Conservation (phyloP, 2,888 invertebrate species). For the Sarcophaga subvicina region DNA sequence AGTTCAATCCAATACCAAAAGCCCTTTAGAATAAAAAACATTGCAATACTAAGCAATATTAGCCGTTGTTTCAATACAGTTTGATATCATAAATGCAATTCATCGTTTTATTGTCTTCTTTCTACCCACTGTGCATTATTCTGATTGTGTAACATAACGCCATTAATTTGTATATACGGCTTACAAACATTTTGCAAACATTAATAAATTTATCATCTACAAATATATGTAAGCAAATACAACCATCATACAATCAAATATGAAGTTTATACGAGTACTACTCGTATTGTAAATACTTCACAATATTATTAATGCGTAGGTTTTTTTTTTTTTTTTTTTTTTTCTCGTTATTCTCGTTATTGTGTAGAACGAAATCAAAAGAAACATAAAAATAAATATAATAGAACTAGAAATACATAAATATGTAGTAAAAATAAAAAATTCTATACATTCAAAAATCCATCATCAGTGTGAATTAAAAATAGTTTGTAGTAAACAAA, state of each 20-base stretch:
- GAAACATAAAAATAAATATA: no score
- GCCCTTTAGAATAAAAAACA: no score
- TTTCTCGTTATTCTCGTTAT: no score
- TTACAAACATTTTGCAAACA: no score
- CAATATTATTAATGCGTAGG: constrained; percentile 57
- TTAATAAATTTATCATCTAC: no score
- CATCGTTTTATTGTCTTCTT: not conserved
- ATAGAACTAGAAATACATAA: no score
- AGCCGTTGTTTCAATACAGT: no score
- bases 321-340: constrained; percentile 23
- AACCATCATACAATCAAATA: no score
- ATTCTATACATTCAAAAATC: constrained; percentile 40
- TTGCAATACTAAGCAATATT: no score
- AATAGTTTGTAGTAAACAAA: not conserved
- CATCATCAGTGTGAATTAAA: constrained; percentile 50
- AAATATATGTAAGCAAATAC: not conserved
- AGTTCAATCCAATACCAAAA: no score
- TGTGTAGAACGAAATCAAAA: no score
- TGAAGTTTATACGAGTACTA: not conserved
- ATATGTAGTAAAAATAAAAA: not conserved
- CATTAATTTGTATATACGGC: not conserved
- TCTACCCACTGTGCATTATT: not conserved
- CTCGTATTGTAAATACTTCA: not conserved
- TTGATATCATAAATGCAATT: not conserved
- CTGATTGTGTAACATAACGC: not conserved